Base-by-base conservation (phyloP, 1,140 invertebrate species). In the Heliconius congener region DNA sequence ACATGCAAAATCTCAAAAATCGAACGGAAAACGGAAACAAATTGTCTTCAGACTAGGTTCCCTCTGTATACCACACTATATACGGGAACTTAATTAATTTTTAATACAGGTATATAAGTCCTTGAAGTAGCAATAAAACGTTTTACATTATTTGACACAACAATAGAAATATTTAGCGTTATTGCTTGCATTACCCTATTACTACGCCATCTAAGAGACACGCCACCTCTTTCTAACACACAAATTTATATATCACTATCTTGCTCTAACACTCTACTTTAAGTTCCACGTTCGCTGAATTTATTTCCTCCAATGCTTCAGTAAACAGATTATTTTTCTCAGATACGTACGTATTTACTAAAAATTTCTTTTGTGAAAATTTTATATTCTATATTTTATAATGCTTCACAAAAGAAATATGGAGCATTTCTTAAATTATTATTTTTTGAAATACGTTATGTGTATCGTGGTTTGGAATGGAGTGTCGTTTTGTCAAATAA, bases 271-370 rank as follows among this genome's bases (percentile, higher is more conserved):
- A n/a, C 39, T 71, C 74, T 83, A 79, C 85, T 85, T 88, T 83
- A 83, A 85, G 85, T 75, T 84, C 78, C 82, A 82, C 82, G 83
- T 85, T 79, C 76, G 82, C 82, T 82, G 84, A 84, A 85, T 84
- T 86, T 83, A 84, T 85, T 83, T 81, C 81, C 81, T 78, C 78
- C 79, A 84, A 83, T 83, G 82, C 81, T 84, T 84, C 80, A 81
- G 82, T 81, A 81, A 82, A 82, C 76, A 85, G 78, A 81, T 86
- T 84, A 82, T 80, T 81, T 83, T 83, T 83, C 84, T 80, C 70
- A 37, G 74, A 80, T 73, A 55, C 73, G 76, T 73, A 55, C 73
- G 74, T 71, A 80, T 80, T 74, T 34, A 19, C 34, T 66, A 55
- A 74, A 80, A 76, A 34, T 76, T 57, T 57, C 74, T 76, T 80